A percentile compares a stretch with the other conserved stretches of the same genome.
phyloP scores from a whole-genome alignment of 2,113 vertebrate genomes.

The Callionymus lyra region DNA sequence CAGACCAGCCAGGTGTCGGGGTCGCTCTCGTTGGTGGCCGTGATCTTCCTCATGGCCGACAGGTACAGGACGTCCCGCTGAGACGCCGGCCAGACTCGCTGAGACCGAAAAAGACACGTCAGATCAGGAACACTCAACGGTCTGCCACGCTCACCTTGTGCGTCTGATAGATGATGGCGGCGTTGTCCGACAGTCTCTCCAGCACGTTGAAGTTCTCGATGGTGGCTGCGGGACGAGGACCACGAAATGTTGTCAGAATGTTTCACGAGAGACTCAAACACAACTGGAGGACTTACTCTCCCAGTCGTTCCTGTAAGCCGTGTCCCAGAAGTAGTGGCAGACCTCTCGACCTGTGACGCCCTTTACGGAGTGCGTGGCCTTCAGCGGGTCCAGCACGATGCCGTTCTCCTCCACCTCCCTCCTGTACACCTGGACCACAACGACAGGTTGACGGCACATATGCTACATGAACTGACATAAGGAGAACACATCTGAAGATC shows the following conservation, averaged over 20 bases:
- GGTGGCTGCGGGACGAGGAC: slow-evolving; percentile 68
- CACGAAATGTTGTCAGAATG: background rate
- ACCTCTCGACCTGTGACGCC: slow-evolving; percentile 94
- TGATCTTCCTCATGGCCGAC: slow-evolving; percentile 85
- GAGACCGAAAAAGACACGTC: slow-evolving; percentile 9
- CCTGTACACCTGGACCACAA: slow-evolving; percentile 79
- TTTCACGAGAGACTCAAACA: background rate
- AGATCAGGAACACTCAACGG: background rate
- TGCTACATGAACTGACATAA: too few relatives aligned
- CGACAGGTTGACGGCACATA: background rate
- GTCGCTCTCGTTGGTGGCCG: slow-evolving; percentile 86
- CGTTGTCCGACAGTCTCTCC: slow-evolving; percentile 86
- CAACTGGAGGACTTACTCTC: slow-evolving; percentile 76
- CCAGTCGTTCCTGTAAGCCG: slow-evolving; percentile 91
- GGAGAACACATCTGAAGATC: too few relatives aligned
- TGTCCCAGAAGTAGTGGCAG: slow-evolving; percentile 96
- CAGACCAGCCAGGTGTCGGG: slow-evolving; percentile 96
- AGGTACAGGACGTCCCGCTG: slow-evolving; percentile 93
- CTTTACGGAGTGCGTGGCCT: slow-evolving; percentile 91
- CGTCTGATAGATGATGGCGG: slow-evolving; percentile 85
- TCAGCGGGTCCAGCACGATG: slow-evolving; percentile 91
- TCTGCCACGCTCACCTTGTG: slow-evolving; percentile 76
- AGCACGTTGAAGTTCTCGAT: slow-evolving; percentile 93
- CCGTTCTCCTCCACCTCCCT: slow-evolving; percentile 96
- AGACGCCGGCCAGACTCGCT: slow-evolving; percentile 97